Evolutionary conservation across 2,888 invertebrate species (phyloP).

Genomic region (Tillus elongatus): DNA sequence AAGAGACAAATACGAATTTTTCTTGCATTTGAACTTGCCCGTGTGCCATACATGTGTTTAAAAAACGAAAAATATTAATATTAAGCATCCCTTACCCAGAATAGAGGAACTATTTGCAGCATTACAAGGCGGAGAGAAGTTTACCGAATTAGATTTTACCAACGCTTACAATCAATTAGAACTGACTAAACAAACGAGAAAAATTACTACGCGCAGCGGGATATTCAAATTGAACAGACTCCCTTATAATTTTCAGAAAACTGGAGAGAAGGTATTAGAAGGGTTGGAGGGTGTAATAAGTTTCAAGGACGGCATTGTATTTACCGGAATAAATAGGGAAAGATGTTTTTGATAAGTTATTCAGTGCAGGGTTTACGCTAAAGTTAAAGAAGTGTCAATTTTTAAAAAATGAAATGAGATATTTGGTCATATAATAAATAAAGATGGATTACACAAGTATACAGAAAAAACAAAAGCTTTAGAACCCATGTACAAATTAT

Average conservation of each 20-base stretch:
- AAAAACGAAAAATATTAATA: conserved; percentile 9
- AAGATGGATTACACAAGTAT: conserved; percentile 11
- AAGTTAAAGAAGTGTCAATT: conserved; percentile 15
- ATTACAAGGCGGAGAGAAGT: conserved; percentile 17
- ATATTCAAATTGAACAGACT: conserved; percentile 31
- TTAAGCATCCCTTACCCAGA: conserved; percentile 13
- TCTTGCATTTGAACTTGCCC: too few species aligned
- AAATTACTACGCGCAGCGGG: conserved; percentile 25
- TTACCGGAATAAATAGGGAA: conserved; percentile 15
- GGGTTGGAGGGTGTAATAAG: conserved; percentile 17
- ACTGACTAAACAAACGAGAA: conserved; percentile 16
- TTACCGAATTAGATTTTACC: conserved; percentile 16
- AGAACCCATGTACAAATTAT: too few species aligned
- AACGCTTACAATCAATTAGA: conserved; percentile 18
- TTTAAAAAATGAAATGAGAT: conserved; percentile 12
- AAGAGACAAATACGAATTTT: too few species aligned
- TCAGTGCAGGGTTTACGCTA: conserved; percentile 12
- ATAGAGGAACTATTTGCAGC: conserved; percentile 14
- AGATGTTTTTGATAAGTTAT: conserved; percentile 10
- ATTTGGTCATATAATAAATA: conserved; percentile 15
- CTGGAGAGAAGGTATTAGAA: conserved; percentile 19
- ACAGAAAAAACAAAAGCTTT: too few species aligned
- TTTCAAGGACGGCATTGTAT: conserved; percentile 19
- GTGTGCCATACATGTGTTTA: too few species aligned
- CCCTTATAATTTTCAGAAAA: conserved; percentile 35